These are phyloP conservation scores for Sinocyclocheilus rhinocerous DNA, from an alignment of 2,113 vertebrate genomes.

Conservation along the genomic window DNA sequence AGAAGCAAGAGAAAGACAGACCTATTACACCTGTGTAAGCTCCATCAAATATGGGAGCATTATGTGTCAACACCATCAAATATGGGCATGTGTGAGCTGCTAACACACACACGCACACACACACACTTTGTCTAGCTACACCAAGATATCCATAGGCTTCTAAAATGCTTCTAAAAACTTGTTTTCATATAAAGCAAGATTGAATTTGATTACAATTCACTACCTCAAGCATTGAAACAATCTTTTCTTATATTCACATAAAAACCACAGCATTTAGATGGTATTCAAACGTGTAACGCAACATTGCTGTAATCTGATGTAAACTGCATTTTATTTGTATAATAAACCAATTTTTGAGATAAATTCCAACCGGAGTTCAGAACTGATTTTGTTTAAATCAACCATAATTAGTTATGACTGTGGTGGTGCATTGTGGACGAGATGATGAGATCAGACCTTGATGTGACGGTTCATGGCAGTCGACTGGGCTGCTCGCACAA, in stretches of 20 bases:
- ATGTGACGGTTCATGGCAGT: constrained; percentile 98
- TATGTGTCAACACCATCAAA: constrained; percentile 84
- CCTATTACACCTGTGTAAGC: constrained; percentile 69
- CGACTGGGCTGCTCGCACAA: constrained; percentile 94
- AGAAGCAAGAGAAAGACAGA: constrained; percentile 52
- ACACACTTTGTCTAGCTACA: constrained; percentile 1
- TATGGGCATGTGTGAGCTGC: constrained; percentile 61
- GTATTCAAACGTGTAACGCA: neutral
- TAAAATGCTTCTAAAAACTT: neutral
- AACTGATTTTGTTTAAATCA: neutral
- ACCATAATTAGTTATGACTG: neutral
- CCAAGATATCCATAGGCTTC: neutral
- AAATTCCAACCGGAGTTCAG: constrained; percentile 1
- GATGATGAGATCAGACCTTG: constrained; percentile 78
- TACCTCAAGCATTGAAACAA: neutral
- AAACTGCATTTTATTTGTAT: constrained; percentile 8
- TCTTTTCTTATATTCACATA: neutral
- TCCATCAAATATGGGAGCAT: constrained; percentile 58
- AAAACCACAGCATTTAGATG: neutral
- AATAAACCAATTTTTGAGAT: constrained; percentile 1
- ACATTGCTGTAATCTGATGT: constrained; percentile 5
- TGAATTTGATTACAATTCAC: neutral
- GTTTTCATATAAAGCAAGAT: neutral
- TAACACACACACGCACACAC: constrained; percentile 11
- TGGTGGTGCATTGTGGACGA: constrained; percentile 52